Evolutionary conservation across 2,797 vertebrate species (phyloP).

Genomic region (Gadopsis marmoratus): DNA sequence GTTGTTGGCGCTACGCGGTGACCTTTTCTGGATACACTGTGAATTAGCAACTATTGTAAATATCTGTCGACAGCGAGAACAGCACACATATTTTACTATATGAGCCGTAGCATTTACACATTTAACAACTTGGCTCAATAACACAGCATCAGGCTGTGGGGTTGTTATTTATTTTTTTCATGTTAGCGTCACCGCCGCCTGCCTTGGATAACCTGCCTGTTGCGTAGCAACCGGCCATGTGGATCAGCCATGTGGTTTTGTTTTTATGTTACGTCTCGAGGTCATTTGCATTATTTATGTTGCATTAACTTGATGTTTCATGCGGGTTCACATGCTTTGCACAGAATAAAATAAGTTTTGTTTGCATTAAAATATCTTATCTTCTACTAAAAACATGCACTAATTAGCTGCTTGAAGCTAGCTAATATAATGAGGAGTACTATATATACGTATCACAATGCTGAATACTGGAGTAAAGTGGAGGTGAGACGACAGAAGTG

Average conservation of each 20-base stretch:
- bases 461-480: not conserved
- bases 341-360: not conserved
- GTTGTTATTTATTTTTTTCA: not conserved
- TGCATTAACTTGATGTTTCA: not conserved
- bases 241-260: slow-evolving; percentile 16
- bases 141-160: not conserved
- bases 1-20: not conserved
- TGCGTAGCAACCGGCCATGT: slow-evolving; percentile 40
- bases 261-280: slow-evolving; percentile 18
- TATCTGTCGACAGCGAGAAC: not conserved
- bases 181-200: not conserved
- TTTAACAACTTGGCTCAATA: slow-evolving; percentile 19
- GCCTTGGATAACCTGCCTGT: slow-evolving; percentile 17
- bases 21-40: not conserved
- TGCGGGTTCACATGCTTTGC: not conserved
- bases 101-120: slow-evolving; percentile 20
- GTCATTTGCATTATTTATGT: slow-evolving; percentile 44
- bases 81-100: not conserved
- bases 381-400: not conserved
- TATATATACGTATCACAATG: not conserved
- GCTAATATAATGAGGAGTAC: not conserved
- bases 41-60: not conserved
- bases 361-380: not conserved
- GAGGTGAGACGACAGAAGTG: not conserved
- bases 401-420: not conserved